phyloP scores from a whole-genome alignment of 2,113 vertebrate species.

The Silurus glanis region DNA sequence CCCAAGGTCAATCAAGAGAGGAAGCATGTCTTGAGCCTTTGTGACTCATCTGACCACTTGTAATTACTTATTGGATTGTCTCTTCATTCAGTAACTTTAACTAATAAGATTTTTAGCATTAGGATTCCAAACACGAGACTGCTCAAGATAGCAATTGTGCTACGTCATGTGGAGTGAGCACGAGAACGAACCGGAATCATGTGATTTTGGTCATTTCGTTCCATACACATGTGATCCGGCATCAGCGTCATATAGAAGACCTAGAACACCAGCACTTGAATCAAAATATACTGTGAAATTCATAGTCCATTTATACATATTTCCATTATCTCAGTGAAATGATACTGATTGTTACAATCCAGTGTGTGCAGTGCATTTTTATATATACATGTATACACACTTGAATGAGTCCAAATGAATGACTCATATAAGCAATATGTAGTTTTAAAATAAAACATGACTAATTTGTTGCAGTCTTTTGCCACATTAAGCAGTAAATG shows the following conservation, averaged over 20 bases:
- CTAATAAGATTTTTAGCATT: conserved; percentile 42
- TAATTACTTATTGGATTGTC: conserved; percentile 57
- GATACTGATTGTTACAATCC: neutral
- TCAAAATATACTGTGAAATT: neutral
- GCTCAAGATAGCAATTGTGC: conserved; percentile 36
- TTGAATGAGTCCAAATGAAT: conserved; percentile 2
- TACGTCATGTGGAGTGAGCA: conserved; percentile 22
- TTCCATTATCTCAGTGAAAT: neutral
- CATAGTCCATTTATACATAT: neutral
- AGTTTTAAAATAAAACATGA: neutral
- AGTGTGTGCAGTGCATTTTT: neutral
- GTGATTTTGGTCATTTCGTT: conserved; percentile 48
- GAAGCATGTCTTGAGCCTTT: conserved; percentile 43
- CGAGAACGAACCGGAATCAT: neutral
- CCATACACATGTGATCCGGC: conserved; percentile 28
- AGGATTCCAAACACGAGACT: conserved; percentile 12
- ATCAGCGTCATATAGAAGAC: conserved; percentile 8
- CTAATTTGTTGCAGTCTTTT: neutral
- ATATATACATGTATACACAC: neutral
- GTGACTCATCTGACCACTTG: conserved; percentile 47
- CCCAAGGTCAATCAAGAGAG: conserved; percentile 40
- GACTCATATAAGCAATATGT: neutral
- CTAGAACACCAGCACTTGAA: conserved; percentile 17
- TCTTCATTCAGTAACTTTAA: conserved; percentile 51
- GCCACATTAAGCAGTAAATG: neutral